Evolutionary conservation across 2,113 vertebrate species (phyloP).

Genomic region (Lutjanus erythropterus): DNA sequence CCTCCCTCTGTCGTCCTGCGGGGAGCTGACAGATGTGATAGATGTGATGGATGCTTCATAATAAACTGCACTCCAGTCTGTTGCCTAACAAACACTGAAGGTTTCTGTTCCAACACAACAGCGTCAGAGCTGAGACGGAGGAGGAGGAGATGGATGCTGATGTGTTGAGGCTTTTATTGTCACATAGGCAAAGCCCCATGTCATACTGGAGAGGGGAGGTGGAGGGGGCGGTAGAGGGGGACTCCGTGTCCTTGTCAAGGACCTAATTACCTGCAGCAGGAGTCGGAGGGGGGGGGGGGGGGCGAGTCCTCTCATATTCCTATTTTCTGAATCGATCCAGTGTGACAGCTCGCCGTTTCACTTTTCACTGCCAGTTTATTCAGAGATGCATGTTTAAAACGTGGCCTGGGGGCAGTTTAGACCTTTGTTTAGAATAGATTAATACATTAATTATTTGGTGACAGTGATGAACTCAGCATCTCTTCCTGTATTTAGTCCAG

Average conservation of each 20-base stretch:
- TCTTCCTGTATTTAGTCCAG: too few relatives aligned
- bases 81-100: slow-evolving; percentile 9
- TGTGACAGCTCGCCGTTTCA: slow-evolving; percentile 11
- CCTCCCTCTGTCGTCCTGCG: background rate
- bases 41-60: slow-evolving; percentile 28
- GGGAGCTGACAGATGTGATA: slow-evolving; percentile 36
- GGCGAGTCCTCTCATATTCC: slow-evolving; percentile 29
- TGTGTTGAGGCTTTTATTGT: slow-evolving; percentile 43
- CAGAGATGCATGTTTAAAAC: background rate
- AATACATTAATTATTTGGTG: too few relatives aligned
- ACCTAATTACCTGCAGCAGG: slow-evolving; percentile 64
- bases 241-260: slow-evolving; percentile 61
- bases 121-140: background rate
- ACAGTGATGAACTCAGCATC: too few relatives aligned
- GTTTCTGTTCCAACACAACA: background rate
- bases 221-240: background rate
- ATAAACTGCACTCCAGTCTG: slow-evolving; percentile 10
- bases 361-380: background rate
- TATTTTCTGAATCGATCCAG: slow-evolving; percentile 19
- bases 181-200: slow-evolving; percentile 14
- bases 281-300: background rate
- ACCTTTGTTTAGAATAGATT: too few relatives aligned
- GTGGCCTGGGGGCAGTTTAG: background rate
- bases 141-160: slow-evolving; percentile 12
- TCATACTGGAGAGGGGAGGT: background rate